Evolutionary conservation across 2,888 invertebrate genomes (phyloP).

Genomic region (Diogma glabrata): DNA sequence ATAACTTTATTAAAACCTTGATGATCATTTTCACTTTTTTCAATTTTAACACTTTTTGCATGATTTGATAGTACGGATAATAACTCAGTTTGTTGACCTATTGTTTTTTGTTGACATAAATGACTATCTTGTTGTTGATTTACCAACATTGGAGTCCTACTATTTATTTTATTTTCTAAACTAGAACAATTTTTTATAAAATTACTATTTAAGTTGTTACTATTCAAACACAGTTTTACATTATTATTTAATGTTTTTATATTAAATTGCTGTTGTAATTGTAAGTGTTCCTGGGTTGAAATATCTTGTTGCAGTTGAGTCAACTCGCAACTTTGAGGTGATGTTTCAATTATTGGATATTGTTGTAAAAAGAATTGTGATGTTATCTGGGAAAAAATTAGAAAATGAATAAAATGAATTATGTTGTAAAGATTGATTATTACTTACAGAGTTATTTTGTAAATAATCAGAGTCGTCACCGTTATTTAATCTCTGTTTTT

Average conservation of each 20-base stretch:
- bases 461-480: background rate
- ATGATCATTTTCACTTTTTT: too few relatives aligned
- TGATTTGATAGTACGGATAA: too few relatives aligned
- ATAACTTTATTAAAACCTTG: too few relatives aligned
- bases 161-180: too few relatives aligned
- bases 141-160: background rate
- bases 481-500: slow-evolving; percentile 8
- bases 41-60: too few relatives aligned
- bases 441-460: slow-evolving; percentile 4
- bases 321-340: background rate
- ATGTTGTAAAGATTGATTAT: background rate
- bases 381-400: slow-evolving; percentile 3
- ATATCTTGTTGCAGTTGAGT: background rate
- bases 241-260: too few relatives aligned
- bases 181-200: too few relatives aligned
- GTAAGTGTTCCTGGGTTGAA: background rate
- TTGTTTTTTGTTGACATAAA: too few relatives aligned
- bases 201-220: too few relatives aligned
- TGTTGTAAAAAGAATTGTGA: slow-evolving; percentile 8
- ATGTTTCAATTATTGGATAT: slow-evolving; percentile 42
- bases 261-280: background rate
- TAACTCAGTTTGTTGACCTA: too few relatives aligned
- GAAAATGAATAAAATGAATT: background rate
- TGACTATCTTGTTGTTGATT: too few relatives aligned
- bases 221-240: too few relatives aligned